Conservation (phyloP, 2,797 vertebrate genomes). For the Tamandua tetradactyla region DNA sequence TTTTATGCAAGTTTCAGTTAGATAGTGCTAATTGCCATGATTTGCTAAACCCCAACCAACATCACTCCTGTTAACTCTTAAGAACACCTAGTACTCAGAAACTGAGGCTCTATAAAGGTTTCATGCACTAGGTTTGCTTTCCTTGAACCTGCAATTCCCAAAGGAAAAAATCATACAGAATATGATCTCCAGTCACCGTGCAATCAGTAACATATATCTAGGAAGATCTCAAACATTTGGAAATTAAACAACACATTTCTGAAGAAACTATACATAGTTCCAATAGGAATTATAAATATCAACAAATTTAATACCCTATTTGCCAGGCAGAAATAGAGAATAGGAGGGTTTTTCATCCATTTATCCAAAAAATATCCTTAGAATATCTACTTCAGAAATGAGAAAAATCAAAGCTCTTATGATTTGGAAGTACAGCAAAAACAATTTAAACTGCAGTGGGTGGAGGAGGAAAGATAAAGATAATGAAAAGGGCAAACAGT, state of each 20-base stretch:
- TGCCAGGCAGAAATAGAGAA: not conserved
- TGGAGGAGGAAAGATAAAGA: not conserved
- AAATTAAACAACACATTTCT: not conserved
- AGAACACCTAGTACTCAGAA: no score
- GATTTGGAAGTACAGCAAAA: not conserved
- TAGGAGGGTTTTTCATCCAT: not conserved
- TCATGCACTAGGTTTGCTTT: no score
- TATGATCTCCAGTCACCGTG: no score
- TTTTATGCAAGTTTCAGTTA: no score
- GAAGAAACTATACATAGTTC: not conserved
- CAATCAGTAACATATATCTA: not conserved
- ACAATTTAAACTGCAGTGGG: not conserved
- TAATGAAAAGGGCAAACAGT: not conserved
- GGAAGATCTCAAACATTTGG: not conserved
- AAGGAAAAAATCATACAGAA: no score
- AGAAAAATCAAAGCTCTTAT: not conserved
- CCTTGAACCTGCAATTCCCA: no score
- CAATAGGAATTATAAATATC: no score
- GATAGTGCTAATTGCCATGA: no score
- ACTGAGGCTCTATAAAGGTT: no score
- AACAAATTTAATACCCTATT: not conserved
- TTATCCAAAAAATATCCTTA: not conserved
- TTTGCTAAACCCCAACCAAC: no score
- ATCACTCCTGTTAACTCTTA: no score
- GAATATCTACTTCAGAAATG: not conserved